Conservation (phyloP, 2,797 vertebrate species). For the Sebastes minor region DNA sequence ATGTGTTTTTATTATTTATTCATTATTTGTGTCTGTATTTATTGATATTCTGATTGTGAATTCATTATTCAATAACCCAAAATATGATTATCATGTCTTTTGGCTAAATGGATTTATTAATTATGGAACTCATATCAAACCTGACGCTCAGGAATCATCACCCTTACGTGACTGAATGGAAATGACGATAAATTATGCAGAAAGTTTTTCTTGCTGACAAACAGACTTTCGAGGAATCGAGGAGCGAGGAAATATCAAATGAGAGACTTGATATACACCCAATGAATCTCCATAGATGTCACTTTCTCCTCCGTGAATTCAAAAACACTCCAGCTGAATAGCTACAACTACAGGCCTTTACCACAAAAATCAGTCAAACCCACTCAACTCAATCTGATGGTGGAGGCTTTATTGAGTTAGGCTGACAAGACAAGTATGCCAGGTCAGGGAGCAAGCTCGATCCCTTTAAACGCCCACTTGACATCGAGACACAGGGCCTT, state of each 20-base stretch:
- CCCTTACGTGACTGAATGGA: background rate
- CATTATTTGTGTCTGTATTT: background rate
- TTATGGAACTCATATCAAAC: background rate
- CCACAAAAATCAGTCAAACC: conserved; percentile 53
- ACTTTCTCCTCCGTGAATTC: conserved; percentile 36
- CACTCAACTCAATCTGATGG: conserved; percentile 35
- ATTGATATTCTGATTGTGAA: background rate
- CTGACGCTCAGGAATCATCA: background rate
- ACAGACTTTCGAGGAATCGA: background rate
- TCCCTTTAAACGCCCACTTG: conserved; percentile 66
- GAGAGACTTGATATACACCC: background rate
- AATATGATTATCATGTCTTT: background rate
- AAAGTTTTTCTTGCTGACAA: background rate
- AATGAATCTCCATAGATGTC: conserved; percentile 37
- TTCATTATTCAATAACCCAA: background rate
- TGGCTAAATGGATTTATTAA: background rate
- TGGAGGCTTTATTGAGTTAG: conserved; percentile 54
- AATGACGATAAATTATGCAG: background rate
- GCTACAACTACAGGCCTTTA: conserved; percentile 16
- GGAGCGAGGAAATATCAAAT: background rate
- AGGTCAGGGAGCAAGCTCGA: conserved; percentile 55
- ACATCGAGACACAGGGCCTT: conserved; percentile 61
- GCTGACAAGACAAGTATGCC: conserved; percentile 52
- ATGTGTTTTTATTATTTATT: background rate
- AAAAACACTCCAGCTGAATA: conserved; percentile 24